These are phyloP conservation scores for Antechinus stuartii DNA, from an alignment of 2,113 vertebrate species.

Conservation along the genomic window DNA sequence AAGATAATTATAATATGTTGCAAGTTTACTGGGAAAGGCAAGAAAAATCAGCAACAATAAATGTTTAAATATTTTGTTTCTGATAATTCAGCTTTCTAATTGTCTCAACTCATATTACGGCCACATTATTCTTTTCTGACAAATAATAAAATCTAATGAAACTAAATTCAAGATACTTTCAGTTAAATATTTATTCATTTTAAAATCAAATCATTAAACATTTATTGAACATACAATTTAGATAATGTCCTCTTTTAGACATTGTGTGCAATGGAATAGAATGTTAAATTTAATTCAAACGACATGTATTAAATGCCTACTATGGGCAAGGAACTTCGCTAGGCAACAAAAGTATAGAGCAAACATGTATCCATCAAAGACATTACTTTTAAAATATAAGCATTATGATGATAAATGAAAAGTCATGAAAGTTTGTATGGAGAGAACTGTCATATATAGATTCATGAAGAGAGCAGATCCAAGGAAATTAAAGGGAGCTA, in stretches of 20 bases:
- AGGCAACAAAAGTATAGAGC: neutral
- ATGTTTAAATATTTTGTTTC: neutral
- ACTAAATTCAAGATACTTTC: neutral
- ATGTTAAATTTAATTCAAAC: neutral
- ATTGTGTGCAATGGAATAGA: neutral
- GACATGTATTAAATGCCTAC: neutral
- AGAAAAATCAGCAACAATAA: neutral
- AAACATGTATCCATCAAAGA: neutral
- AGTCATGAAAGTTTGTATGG: neutral
- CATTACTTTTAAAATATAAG: neutral
- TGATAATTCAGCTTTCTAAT: neutral
- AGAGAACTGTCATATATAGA: no score
- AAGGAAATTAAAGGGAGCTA: no score
- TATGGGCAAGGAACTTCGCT: no score
- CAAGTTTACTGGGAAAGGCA: neutral
- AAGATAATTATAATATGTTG: neutral
- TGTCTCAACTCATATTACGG: neutral
- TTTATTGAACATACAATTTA: neutral
- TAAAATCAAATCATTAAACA: neutral
- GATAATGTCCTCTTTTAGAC: neutral
- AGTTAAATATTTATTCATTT: neutral
- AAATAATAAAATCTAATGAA: neutral
- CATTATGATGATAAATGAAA: neutral
- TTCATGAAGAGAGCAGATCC: no score
- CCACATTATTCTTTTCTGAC: neutral